Base-by-base conservation (phyloP, 2,888 invertebrate species). In the Trichacis sp. region DNA sequence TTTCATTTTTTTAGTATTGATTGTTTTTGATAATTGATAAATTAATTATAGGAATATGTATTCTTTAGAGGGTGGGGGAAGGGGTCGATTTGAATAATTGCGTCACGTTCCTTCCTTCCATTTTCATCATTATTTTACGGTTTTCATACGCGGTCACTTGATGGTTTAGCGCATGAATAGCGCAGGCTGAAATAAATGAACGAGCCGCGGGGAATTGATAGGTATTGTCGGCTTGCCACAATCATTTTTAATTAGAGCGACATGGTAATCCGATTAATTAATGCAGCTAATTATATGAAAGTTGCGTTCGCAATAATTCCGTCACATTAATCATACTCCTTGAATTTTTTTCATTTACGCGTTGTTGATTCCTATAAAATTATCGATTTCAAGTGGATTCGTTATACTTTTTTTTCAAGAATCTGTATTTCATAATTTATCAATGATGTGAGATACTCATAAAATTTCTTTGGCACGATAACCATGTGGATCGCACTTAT, bases 191-290 rank as follows among this genome's bases (percentile, higher is more conserved):
- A 52, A 53, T 60, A 56, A 43, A 57, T 61, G 57, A 65, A 65
- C 57, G 54, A 65, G 60, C 60, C 60, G 55, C 57, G 43, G 57
- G 50, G 60, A 56, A 61, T 61, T 66, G 51, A 51, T 61, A 58
- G 51, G 51, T 55, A 51, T 42, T 57, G 45, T 59, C 52, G 54
- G 46, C 36, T 42, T 49, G 38, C 33, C 46, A 24, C 50, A 45
- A 45, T 46, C 38, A 30, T 49, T 46, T 43, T 29, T 46, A 46
- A 46, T 46, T 29, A 46, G 20, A 46, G 24, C n/a, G 29, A n/a
- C 6, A 46, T 29, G 36, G 30, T 40, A 29, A 24, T 61, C 38
- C 50, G 53, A 49, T 61, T 52, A 19, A 49, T 45, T 24, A 24
- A 29, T 29, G 11, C 12, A 12, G n/a, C 5, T 46, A 20, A 17